A percentile compares a stretch with the other conserved stretches of the same genome.
phyloP scores from a whole-genome alignment of 2,888 invertebrate genomes.

The Cotesia congregata region DNA sequence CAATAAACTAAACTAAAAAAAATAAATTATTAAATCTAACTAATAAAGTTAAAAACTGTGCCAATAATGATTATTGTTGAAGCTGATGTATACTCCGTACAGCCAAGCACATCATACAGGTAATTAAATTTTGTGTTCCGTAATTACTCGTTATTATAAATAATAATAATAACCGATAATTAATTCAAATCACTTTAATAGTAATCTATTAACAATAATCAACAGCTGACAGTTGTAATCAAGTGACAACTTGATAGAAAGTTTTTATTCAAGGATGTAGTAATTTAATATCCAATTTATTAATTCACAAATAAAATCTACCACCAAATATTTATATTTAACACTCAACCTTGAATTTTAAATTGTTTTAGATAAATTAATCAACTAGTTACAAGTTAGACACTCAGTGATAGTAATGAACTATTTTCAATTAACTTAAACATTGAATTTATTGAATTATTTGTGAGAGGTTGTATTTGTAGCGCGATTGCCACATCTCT shows the following conservation, averaged over 20 bases:
- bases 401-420: not conserved
- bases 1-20: not conserved
- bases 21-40: not conserved
- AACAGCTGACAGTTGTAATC: not conserved
- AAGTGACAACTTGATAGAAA: not conserved
- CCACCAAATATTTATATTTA: not conserved
- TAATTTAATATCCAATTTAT: not conserved
- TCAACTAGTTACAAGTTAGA: too few species aligned
- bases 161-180: not conserved
- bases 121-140: not conserved
- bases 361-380: not conserved
- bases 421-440: not conserved
- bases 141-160: not conserved
- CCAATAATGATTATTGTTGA: not conserved
- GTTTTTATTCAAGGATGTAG: not conserved
- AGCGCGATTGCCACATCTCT: not conserved
- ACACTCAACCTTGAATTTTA: not conserved
- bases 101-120: not conserved
- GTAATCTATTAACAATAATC: not conserved
- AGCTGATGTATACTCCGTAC: not conserved
- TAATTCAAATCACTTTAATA: not conserved
- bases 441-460: not conserved
- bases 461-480: not conserved
- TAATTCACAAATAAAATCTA: not conserved
- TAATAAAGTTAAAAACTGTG: not conserved